These are phyloP conservation scores for Hydropsyche betteni DNA, from an alignment of 2,888 invertebrate species.

Conservation along the genomic window DNA sequence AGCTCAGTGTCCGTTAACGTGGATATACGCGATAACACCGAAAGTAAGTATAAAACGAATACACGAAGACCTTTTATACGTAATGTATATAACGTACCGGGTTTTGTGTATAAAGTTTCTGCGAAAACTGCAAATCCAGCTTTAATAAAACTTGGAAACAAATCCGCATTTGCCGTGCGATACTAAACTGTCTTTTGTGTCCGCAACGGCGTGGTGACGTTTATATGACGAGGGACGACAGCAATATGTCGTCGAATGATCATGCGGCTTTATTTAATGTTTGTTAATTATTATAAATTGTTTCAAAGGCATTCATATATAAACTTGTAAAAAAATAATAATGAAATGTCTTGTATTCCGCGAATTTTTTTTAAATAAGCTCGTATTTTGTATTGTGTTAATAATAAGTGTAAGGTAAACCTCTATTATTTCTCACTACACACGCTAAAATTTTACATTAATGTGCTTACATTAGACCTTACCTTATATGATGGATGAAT, in stretches of 20 bases:
- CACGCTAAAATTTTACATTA: too few species aligned
- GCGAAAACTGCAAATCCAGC: slow-evolving; percentile 42
- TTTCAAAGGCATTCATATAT: neutral
- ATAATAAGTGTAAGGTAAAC: too few species aligned
- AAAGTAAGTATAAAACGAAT: neutral
- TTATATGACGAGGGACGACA: slow-evolving; percentile 41
- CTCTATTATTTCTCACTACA: too few species aligned
- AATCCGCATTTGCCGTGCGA: slow-evolving; percentile 49
- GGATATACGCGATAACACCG: slow-evolving; percentile 22
- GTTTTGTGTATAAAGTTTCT: slow-evolving; percentile 1
- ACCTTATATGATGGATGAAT: too few species aligned
- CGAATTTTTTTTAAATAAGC: too few species aligned
- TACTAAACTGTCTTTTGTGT: slow-evolving; percentile 49
- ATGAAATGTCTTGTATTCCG: too few species aligned
- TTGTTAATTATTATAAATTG: slow-evolving; percentile 28
- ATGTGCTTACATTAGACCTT: too few species aligned
- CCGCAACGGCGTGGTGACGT: slow-evolving; percentile 40
- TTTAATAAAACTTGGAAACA: slow-evolving; percentile 51
- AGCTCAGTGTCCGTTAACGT: neutral
- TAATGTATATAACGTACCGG: too few species aligned
- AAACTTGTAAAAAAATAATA: too few species aligned
- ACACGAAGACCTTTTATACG: neutral
- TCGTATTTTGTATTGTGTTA: too few species aligned
- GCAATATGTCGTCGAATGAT: slow-evolving; percentile 24
- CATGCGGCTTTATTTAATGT: neutral